Conservation (phyloP, 2,113 vertebrate genomes). For the Miniopterus natalensis region DNA sequence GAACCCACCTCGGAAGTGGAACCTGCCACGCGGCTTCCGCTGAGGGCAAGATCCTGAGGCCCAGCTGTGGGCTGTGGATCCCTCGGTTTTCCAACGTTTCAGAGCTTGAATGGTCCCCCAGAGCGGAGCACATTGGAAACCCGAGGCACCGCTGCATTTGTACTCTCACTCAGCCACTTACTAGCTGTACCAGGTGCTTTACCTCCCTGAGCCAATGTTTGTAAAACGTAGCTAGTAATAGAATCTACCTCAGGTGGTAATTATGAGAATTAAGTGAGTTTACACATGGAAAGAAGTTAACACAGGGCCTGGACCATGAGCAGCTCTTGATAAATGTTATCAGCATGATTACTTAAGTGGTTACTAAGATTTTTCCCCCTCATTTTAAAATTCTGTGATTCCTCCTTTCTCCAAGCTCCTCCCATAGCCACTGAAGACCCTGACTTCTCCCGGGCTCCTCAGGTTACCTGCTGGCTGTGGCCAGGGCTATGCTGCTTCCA, state of each 20-base stretch:
- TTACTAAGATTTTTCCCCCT: neutral
- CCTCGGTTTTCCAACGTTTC: too few relatives aligned
- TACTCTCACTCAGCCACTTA: neutral
- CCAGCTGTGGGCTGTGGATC: too few relatives aligned
- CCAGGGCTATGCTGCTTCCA: neutral
- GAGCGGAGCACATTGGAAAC: too few relatives aligned
- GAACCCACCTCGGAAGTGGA: too few relatives aligned
- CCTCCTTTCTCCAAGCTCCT: neutral
- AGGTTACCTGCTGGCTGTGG: neutral
- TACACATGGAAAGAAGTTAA: neutral
- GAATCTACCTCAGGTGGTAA: neutral
- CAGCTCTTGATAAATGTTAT: neutral
- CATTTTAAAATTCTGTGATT: neutral
- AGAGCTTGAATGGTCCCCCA: too few relatives aligned
- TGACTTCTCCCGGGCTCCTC: neutral
- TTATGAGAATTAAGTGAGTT: neutral
- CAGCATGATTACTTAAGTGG: neutral
- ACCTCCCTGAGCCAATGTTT: neutral
- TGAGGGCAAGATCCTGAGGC: too few relatives aligned
- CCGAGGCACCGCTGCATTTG: neutral
- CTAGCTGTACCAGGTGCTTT: neutral
- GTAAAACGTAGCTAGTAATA: neutral
- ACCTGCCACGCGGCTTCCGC: too few relatives aligned
- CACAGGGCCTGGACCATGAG: neutral
- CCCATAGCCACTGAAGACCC: neutral